Evolutionary conservation across 2,113 vertebrate genomes (phyloP), one percentile per base, ranked within the genome.

Genomic region (Mirza zaza): DNA sequence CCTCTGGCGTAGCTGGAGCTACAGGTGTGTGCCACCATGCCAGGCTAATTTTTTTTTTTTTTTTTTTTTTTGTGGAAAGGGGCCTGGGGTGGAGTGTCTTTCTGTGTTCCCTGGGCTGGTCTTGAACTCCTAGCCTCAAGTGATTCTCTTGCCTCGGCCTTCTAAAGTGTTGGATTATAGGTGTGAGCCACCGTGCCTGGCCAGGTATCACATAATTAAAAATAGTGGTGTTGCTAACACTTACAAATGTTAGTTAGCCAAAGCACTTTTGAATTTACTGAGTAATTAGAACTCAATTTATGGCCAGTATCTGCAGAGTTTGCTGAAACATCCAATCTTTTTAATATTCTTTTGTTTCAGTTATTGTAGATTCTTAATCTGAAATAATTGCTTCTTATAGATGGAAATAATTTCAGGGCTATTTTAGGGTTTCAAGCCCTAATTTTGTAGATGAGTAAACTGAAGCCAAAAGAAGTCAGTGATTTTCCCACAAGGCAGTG

Each of bases 371-470:
- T 85, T 90, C 61, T 92, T 95, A 39, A 82, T 94, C 8, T 18
- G 61, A 89, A 95, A 61, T 82, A 87, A 50, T 91, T 87, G 50
- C 23, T 94, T 91, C 55, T 83, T 84, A 36, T 87, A 87, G 39
- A 15, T 90, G 8, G 34, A 91, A 90, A 88, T 92, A 82, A 90
- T 79, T 91, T 92, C 27, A 96, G 61, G 50, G 32, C 59, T 50
- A 59, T 57, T 93, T 88, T 70, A 27, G 15, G 61, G 5, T 94
- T 93, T 86, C 48, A 89, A 63, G 29, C 10, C 42, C 50, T 96
- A 29, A 90, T 61, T 93, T 92, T 96, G 87, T n/a, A 32, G 87
- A 71, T 95, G 65, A 90, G 75, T 55, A 96, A 90, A 89, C 48
- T 80, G 86, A 90, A 79, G 91, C 70, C 59, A n/a, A 57, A 73